A percentile compares a stretch with the other conserved stretches of the same genome.
These are phyloP conservation scores for Marronus borbonicus DNA, from an alignment of 2,888 invertebrate genomes.

Conservation along the genomic window DNA sequence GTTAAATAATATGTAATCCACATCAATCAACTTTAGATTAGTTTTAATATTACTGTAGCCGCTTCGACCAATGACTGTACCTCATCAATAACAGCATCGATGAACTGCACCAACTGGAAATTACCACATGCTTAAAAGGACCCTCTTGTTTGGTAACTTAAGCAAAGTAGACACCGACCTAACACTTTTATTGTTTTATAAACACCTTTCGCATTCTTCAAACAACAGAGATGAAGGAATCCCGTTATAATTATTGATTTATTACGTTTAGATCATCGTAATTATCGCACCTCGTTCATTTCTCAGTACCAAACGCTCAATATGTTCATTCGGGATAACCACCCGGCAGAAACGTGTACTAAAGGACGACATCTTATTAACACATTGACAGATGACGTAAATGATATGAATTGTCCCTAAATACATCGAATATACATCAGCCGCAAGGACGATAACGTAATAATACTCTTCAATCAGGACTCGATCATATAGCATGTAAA, in stretches of 20 bases:
- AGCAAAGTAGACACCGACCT: slow-evolving; percentile 11
- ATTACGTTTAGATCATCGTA: slow-evolving; percentile 14
- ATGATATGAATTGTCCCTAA: slow-evolving; percentile 36
- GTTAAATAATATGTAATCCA: slow-evolving; percentile 63
- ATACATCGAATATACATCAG: background rate
- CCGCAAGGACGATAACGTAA: slow-evolving; percentile 34
- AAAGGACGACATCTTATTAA: slow-evolving; percentile 34
- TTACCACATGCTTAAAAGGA: slow-evolving; percentile 50
- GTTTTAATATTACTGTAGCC: slow-evolving; percentile 61
- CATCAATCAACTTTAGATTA: slow-evolving; percentile 64
- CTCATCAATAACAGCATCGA: slow-evolving; percentile 53
- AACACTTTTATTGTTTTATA: slow-evolving; percentile 43
- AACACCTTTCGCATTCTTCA: slow-evolving; percentile 16
- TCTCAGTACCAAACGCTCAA: background rate
- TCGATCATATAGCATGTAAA: slow-evolving; percentile 35
- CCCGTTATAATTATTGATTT: slow-evolving; percentile 26
- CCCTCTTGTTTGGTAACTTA: slow-evolving; percentile 44
- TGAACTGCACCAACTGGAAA: slow-evolving; percentile 50
- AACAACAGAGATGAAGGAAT: slow-evolving; percentile 18
- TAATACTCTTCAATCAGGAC: slow-evolving; percentile 42
- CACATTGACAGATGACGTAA: slow-evolving; percentile 36
- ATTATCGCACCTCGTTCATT: background rate
- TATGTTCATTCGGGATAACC: background rate
- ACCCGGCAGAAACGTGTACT: background rate
- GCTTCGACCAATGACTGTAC: slow-evolving; percentile 51